phyloP scores from a whole-genome alignment of 1,140 invertebrate species.

The Anadara kagoshimensis region DNA sequence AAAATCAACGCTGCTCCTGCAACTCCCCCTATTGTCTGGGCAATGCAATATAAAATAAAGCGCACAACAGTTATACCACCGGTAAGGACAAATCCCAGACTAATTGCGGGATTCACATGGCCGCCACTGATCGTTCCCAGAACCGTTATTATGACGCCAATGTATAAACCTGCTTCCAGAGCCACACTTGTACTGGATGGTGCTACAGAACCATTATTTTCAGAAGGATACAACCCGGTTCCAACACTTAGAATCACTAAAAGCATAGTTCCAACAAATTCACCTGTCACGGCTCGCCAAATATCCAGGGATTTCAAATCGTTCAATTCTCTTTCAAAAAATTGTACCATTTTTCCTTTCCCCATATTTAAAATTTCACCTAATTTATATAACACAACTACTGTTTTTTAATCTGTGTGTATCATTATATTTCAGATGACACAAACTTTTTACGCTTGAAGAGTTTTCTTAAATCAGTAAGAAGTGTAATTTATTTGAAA shows the following conservation, averaged over 20 bases:
- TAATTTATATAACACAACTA: too few species aligned
- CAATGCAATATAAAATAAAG: slow-evolving; percentile 76
- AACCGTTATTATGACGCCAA: slow-evolving; percentile 52
- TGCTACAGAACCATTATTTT: not conserved
- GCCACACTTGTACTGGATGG: slow-evolving; percentile 20
- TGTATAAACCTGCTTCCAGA: slow-evolving; percentile 53
- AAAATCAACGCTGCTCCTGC: slow-evolving; percentile 57
- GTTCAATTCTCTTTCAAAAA: slow-evolving; percentile 38
- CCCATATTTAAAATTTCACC: too few species aligned
- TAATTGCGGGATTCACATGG: slow-evolving; percentile 70
- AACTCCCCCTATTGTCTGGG: slow-evolving; percentile 60
- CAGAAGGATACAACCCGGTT: slow-evolving; percentile 15
- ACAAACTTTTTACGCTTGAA: too few species aligned
- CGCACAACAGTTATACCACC: slow-evolving; percentile 85
- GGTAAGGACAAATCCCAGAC: slow-evolving; percentile 75
- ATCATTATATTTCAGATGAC: too few species aligned
- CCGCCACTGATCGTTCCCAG: slow-evolving; percentile 65
- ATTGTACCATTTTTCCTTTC: not conserved
- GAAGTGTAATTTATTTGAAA: too few species aligned
- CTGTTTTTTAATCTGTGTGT: too few species aligned
- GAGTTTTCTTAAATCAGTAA: too few species aligned
- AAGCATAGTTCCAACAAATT: slow-evolving; percentile 59
- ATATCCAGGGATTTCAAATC: slow-evolving; percentile 55
- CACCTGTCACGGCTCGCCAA: slow-evolving; percentile 57
- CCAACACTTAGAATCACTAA: slow-evolving; percentile 50